These are phyloP conservation scores for Furcula furcula DNA, from an alignment of 2,888 invertebrate species.

Conservation along the genomic window DNA sequence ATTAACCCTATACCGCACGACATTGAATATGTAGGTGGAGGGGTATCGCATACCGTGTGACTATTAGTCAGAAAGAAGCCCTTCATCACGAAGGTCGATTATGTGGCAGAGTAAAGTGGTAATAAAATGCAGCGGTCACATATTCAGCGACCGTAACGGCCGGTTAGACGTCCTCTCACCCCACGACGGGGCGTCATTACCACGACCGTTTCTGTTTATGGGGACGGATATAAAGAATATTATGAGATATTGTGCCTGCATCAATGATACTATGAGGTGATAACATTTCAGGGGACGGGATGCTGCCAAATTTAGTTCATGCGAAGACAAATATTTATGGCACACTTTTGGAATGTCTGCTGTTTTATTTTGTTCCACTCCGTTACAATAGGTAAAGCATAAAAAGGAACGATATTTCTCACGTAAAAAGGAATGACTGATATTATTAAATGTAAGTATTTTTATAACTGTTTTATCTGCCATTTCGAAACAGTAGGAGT, in stretches of 20 bases:
- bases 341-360: conserved; percentile 28
- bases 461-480: not conserved
- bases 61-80: conserved; percentile 70
- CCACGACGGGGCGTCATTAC: conserved; percentile 73
- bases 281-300: conserved; percentile 58
- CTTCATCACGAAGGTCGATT: conserved; percentile 79
- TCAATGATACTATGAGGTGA: conserved; percentile 73
- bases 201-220: conserved; percentile 78
- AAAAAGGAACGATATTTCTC: conserved; percentile 4
- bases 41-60: conserved; percentile 47
- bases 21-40: conserved; percentile 21
- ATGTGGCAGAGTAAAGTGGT: conserved; percentile 81
- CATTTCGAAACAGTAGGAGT: not conserved
- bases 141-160: conserved; percentile 75
- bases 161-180: conserved; percentile 71
- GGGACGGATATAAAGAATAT: conserved; percentile 78
- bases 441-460: conserved; percentile 1
- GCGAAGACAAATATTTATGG: conserved; percentile 61
- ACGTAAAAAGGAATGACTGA: not conserved
- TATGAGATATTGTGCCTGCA: conserved; percentile 76
- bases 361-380: conserved; percentile 19
- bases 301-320: conserved; percentile 57
- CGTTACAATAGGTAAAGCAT: conserved; percentile 11
- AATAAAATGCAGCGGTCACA: conserved; percentile 82
- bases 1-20: conserved; percentile 16